Evolutionary conservation across 2,797 vertebrate species (phyloP), one percentile per base, ranked within the genome.

Genomic region (Gambusia yucatana): DNA sequence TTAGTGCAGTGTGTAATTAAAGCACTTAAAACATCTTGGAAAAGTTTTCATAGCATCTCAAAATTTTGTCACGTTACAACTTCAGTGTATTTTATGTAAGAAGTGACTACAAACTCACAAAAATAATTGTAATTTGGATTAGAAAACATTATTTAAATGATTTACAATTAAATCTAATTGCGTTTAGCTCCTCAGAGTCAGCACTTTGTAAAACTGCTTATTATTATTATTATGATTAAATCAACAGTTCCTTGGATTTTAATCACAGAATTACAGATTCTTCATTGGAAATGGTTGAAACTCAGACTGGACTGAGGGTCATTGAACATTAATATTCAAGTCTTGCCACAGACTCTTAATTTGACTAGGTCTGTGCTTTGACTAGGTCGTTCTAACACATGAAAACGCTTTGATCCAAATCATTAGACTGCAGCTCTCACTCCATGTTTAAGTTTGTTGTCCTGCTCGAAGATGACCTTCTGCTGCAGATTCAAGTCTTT

Each of bases 1-100:
- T 59, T 75, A 57, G 16, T 28, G 22, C 57, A 73, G 57, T 33
- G 46, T 85, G 44, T 84, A 84, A 90, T 91, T 77, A 84, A 3
- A 41, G 4, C 25, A 1, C 8, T 9, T 25, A 43, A 11, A 69
- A 65, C 6, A 20, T 8, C 17, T 65, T 20, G 17, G 8, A 22
- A 30, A 59, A 0, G 57, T 59, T 59, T 30, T 59, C 4, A 14
- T 14, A 63, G 10, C 30, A 20, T 17, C 59, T 33, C 6, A 36
- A 22, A 17, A 39, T 36, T 65, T 65, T 65, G 30, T 39, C 33
- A 22, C 17, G 1, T 65, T 39, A 22, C 33, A 39, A 65, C 33
- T 36, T 36, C 1, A 63, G 16, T 33, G 59, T 22, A 3, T 63
- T 63, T 63, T 63, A 36, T 63, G 61, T 20, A 22, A 33, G 7